phyloP scores from a whole-genome alignment of 2,797 vertebrate genomes.

The Fistularia tabacaria region DNA sequence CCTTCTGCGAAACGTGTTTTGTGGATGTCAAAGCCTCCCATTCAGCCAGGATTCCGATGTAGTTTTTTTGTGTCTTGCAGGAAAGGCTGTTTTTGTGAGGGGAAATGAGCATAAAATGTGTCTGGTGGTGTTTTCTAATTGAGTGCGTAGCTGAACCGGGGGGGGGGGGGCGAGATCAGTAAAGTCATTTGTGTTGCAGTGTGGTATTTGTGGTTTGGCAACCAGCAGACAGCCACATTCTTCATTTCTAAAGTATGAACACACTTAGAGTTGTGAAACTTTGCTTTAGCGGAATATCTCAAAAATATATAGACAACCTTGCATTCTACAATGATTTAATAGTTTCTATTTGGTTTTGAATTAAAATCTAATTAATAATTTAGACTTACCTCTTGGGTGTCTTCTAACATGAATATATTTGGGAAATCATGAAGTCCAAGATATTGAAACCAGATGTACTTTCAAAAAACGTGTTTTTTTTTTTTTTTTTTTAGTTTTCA shows the following conservation, averaged over 20 bases:
- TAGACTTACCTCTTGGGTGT: no score
- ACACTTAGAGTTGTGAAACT: not conserved
- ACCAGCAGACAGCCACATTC: constrained; percentile 1
- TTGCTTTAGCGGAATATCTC: not conserved
- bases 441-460: no score
- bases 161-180: constrained; percentile 7
- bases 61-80: no score
- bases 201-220: constrained; percentile 17
- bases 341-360: no score
- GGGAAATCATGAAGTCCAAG: no score
- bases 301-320: not conserved
- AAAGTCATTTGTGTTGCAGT: constrained; percentile 8
- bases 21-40: constrained; percentile 15
- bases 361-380: no score
- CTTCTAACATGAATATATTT: no score
- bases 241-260: constrained; percentile 7
- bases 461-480: no score
- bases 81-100: not conserved
- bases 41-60: constrained; percentile 1
- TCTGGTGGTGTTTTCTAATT: not conserved
- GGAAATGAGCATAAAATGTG: not conserved
- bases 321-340: not conserved
- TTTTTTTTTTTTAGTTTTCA: no score
- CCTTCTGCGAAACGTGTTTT: constrained; percentile 11
- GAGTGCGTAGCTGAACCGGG: not conserved